Conservation (phyloP, 2,113 vertebrate species). For the Petroica traversi region DNA sequence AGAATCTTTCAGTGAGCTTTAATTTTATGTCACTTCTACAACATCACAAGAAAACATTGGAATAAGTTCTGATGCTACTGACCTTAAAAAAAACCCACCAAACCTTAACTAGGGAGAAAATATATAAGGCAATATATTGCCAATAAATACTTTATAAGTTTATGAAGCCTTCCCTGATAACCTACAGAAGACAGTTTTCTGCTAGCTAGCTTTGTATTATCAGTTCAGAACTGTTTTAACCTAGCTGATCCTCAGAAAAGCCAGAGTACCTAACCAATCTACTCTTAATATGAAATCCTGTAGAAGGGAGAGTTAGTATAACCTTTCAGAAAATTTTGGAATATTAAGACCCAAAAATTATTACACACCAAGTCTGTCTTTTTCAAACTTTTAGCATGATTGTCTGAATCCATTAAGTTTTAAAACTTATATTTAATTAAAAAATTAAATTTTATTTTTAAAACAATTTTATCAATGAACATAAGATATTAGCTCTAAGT, state of each 20-base stretch:
- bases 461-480: not conserved
- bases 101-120: not conserved
- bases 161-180: not conserved
- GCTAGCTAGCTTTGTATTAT: not conserved
- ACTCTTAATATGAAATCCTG: not conserved
- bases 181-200: not conserved
- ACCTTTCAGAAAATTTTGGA: not conserved
- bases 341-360: not conserved
- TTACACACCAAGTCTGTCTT: not conserved
- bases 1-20: not conserved
- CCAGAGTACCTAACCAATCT: not conserved
- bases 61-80: not conserved
- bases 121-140: not conserved
- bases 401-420: not conserved
- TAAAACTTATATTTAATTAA: not conserved
- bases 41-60: not conserved
- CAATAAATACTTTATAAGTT: not conserved
- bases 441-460: not conserved
- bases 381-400: not conserved
- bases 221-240: not conserved
- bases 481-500: not conserved
- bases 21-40: not conserved
- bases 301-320: not conserved
- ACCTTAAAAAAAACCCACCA: not conserved
- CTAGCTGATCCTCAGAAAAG: not conserved